phyloP scores from a whole-genome alignment of 1,140 invertebrate genomes.

The Drosophila teissieri region DNA sequence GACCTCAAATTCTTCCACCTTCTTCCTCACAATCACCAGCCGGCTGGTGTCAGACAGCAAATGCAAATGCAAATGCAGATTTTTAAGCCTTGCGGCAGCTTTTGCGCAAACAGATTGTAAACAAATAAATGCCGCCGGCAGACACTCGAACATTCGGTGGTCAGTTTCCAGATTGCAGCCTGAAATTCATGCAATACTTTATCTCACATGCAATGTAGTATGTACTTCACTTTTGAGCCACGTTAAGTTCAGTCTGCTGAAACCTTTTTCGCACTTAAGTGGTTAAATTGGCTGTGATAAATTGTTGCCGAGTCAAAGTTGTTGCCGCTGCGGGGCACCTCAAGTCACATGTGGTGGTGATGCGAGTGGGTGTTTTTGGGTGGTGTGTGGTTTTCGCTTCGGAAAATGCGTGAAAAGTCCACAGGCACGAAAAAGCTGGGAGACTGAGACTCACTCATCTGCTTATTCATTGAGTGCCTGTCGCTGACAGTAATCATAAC shows the following conservation, averaged over 20 bases:
- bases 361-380: not conserved
- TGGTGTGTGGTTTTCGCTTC: constrained; percentile 4
- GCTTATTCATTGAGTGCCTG: constrained; percentile 74
- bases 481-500: constrained; percentile 79
- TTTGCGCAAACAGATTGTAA: constrained; percentile 77
- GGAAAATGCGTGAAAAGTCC: constrained; percentile 48
- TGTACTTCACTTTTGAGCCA: constrained; percentile 31
- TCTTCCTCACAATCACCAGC: not conserved
- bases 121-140: constrained; percentile 76
- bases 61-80: constrained; percentile 74
- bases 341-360: constrained; percentile 49
- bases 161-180: constrained; percentile 45
- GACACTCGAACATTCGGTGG: constrained; percentile 42
- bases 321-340: constrained; percentile 68
- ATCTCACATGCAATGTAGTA: constrained; percentile 20
- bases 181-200: constrained; percentile 30
- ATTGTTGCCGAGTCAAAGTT: constrained; percentile 78
- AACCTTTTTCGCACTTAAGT: constrained; percentile 81
- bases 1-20: not conserved
- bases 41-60: constrained; percentile 52
- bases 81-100: constrained; percentile 73
- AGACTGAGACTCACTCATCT: constrained; percentile 47
- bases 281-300: constrained; percentile 83
- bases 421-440: constrained; percentile 33
- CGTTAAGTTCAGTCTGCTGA: constrained; percentile 30